Evolutionary conservation across 2,888 invertebrate genomes (phyloP).

Genomic region (Drosophila mercatorum): DNA sequence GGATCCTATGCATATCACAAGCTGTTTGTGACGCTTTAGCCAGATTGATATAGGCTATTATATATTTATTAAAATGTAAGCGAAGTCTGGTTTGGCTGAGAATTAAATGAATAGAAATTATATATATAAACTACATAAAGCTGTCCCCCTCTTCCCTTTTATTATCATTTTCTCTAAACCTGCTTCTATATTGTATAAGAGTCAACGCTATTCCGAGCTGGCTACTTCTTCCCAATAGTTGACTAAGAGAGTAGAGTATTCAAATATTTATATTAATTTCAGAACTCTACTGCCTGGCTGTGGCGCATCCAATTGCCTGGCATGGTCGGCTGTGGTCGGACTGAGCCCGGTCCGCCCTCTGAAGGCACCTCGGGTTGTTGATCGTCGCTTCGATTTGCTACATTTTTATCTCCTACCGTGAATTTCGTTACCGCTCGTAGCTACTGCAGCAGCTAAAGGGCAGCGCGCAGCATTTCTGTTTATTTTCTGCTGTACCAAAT

Average conservation of each 20-base stretch:
- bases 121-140: no score
- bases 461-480: conserved; percentile 36
- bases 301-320: conserved; percentile 61
- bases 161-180: no score
- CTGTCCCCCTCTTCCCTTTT: no score
- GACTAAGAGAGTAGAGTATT: background rate
- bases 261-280: background rate
- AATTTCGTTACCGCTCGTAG: conserved; percentile 80
- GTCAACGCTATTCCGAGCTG: background rate
- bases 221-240: background rate
- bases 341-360: conserved; percentile 29
- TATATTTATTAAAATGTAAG: no score
- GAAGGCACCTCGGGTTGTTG: conserved; percentile 75
- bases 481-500: conserved; percentile 26
- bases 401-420: conserved; percentile 81
- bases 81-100: no score
- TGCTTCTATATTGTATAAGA: no score
- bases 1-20: background rate
- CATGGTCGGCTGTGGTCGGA: conserved; percentile 33
- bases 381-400: conserved; percentile 77
- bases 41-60: background rate
- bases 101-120: no score
- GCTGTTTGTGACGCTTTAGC: background rate
- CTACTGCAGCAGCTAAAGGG: conserved; percentile 71
- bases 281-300: conserved; percentile 3